phyloP scores from a whole-genome alignment of 2,797 vertebrate genomes.

The Podargus strigoides region DNA sequence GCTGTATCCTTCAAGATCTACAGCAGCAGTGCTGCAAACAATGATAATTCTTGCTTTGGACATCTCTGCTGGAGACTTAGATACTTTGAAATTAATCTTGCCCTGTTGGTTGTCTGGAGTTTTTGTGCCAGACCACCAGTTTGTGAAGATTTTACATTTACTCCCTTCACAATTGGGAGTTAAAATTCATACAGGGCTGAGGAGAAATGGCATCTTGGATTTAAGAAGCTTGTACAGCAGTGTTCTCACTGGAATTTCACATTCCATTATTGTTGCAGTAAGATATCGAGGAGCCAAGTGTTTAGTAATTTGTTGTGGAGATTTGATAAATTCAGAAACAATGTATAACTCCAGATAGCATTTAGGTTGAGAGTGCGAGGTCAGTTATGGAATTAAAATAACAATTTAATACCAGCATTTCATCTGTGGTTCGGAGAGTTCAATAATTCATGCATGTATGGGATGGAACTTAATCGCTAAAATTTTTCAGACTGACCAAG shows the following conservation, averaged over 20 bases:
- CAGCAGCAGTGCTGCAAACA: background rate
- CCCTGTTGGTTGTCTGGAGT: background rate
- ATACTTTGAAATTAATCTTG: background rate
- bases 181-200: background rate
- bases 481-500: conserved; percentile 2
- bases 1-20: background rate
- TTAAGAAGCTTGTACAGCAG: background rate
- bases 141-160: background rate
- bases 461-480: background rate
- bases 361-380: background rate
- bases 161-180: background rate
- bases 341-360: background rate
- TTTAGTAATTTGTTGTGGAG: conserved; percentile 1
- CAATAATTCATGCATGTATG: background rate
- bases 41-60: background rate
- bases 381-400: background rate
- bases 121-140: background rate
- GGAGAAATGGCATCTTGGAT: background rate
- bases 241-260: background rate
- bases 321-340: conserved; percentile 5
- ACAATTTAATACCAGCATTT: background rate
- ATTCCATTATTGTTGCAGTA: background rate
- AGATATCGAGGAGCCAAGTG: background rate
- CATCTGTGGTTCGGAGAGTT: background rate
- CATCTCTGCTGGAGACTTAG: background rate